These are phyloP conservation scores for Seriola rivoliana DNA, from an alignment of 2,113 vertebrate species.

Conservation along the genomic window DNA sequence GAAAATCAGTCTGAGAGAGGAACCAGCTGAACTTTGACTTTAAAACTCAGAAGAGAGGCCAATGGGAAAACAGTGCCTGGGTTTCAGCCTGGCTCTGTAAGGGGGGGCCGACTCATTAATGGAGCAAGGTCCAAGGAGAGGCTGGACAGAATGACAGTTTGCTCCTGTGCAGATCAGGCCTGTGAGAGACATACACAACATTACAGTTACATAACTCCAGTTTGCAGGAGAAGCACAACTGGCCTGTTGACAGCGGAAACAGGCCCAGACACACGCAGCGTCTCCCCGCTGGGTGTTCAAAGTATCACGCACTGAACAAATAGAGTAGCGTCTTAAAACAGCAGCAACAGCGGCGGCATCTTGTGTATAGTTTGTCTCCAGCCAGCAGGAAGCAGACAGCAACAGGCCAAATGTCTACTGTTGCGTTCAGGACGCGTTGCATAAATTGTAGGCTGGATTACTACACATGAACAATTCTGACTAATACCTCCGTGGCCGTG, in stretches of 20 bases:
- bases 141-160: not conserved
- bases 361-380: not conserved
- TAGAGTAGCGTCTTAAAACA: not conserved
- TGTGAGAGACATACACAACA: constrained; percentile 7
- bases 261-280: not conserved
- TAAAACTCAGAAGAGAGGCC: not conserved
- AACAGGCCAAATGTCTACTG: constrained; percentile 39
- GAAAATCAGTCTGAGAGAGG: not conserved
- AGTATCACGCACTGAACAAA: not conserved
- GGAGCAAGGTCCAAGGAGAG: constrained; percentile 63
- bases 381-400: constrained; percentile 42
- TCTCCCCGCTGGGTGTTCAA: not conserved
- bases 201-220: constrained; percentile 54
- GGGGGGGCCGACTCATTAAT: constrained; percentile 34
- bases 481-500: not conserved
- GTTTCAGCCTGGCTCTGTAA: constrained; percentile 9
- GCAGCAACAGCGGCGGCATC: not conserved
- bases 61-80: constrained; percentile 1
- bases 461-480: too few relatives aligned
- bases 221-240: constrained; percentile 24
- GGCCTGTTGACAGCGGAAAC: constrained; percentile 17
- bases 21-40: constrained; percentile 42
- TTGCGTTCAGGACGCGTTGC: constrained; percentile 33
- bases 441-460: not conserved
- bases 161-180: constrained; percentile 5